These are phyloP conservation scores for Acanthis flammea DNA, from an alignment of 2,797 vertebrate genomes.

Conservation along the genomic window DNA sequence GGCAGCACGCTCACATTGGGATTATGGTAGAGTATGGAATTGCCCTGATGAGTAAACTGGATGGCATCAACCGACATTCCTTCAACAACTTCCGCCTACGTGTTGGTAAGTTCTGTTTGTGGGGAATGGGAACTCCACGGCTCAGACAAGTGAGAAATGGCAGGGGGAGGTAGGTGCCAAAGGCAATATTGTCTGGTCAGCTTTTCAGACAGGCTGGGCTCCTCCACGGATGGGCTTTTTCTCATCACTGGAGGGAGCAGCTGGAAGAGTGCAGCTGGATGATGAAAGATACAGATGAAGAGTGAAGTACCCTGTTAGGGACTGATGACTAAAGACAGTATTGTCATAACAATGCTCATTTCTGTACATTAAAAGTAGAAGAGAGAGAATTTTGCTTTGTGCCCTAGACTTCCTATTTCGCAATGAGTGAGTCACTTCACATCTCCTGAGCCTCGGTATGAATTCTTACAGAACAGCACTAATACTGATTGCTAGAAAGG, in stretches of 20 bases:
- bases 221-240: background rate
- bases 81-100: conserved; percentile 96
- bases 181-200: background rate
- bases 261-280: background rate
- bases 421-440: background rate
- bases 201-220: background rate
- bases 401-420: background rate
- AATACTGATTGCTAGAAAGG: background rate
- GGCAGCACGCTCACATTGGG: conserved; percentile 90
- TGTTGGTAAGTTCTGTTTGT: conserved; percentile 81
- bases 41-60: conserved; percentile 92
- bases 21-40: conserved; percentile 96
- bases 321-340: background rate
- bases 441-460: background rate
- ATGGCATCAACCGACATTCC: conserved; percentile 97
- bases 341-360: background rate
- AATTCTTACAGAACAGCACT: background rate
- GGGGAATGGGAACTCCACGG: fast-evolving
- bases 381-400: background rate
- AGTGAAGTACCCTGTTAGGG: background rate
- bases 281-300: background rate
- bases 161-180: background rate
- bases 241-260: background rate
- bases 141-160: background rate
- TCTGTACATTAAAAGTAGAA: background rate